Base-by-base conservation (phyloP, 2,888 invertebrate genomes). In the Muscina levida region DNA sequence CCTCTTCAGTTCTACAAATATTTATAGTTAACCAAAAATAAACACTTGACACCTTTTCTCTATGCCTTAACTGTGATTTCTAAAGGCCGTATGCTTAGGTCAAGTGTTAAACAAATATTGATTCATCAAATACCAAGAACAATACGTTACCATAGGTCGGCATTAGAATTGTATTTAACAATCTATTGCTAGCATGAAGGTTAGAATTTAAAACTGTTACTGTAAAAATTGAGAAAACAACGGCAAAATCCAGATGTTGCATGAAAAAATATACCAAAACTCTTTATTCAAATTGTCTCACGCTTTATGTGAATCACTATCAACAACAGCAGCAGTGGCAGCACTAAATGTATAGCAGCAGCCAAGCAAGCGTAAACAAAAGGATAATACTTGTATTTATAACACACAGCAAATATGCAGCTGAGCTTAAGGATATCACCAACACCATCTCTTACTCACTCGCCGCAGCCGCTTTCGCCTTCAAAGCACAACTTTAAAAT, bases 361-460 rank as follows among this genome's bases (percentile, higher is more conserved):
- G 77, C 82, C 79, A 82, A 82, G 70, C 77, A 74, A 79, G 79
- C 80, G 80, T 76, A 48, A 77, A 82, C 76, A 82, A 82, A 80
- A 82, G 78, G 78, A 81, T 82, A 82, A 82, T 82, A 79, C 78
- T 78, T 74, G 73, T 81, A 82, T 83, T 83, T 73, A 81, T 81
- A 81, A 74, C 80, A 77, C 70, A 80, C 59, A 39, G 37, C 39
- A 39, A 53, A 53, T 53, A 24, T 53, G 59, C 37, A 78, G 77
- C 74, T 48, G 76, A 80, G 78, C 77, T 80, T 76, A 82, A 79
- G 80, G 74, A 72, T 72, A 71, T 48, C 37, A 48, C 51, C 53
- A 68, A 68, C 57, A 51, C 70, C 67, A 73, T 57, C 39, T 24
- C 39, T 31, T 67, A 51, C 66, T 72, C 67, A 46, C 2, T 37